phyloP scores from a whole-genome alignment of 2,113 vertebrate species.

The Laticauda colubrina region DNA sequence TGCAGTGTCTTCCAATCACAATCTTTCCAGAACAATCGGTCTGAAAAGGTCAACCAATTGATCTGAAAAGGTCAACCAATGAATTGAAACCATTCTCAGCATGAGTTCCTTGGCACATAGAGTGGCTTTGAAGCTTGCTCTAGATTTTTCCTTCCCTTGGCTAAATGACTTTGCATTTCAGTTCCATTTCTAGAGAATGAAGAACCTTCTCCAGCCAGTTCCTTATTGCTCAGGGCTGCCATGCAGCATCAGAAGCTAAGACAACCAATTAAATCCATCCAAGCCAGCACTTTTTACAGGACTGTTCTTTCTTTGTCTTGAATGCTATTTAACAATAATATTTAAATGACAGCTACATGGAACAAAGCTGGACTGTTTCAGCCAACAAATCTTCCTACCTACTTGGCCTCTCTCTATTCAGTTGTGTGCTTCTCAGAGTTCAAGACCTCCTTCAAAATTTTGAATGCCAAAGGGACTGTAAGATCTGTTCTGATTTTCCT shows the following conservation, averaged over 20 bases:
- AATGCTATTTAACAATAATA: neutral
- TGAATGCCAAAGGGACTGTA: neutral
- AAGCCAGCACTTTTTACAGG: neutral
- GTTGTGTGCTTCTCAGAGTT: neutral
- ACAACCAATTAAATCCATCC: neutral
- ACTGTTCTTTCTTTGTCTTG: neutral
- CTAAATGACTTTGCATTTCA: too few species aligned
- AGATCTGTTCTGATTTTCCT: neutral
- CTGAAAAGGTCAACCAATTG: neutral
- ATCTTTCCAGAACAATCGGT: neutral
- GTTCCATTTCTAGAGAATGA: neutral
- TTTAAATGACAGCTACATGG: neutral
- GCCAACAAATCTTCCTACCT: neutral
- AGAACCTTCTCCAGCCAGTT: neutral
- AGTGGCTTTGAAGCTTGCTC: neutral
- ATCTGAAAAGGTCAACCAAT: neutral
- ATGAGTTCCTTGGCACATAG: neutral
- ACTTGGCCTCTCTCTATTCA: neutral
- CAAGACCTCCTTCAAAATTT: neutral
- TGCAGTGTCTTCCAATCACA: neutral
- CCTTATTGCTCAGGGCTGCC: neutral
- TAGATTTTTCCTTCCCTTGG: neutral
- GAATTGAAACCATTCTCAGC: neutral
- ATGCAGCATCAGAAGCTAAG: neutral
- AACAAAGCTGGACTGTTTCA: neutral